Evolutionary conservation across 2,113 vertebrate genomes (phyloP), one percentile per base, ranked within the genome.

Genomic region (Hemiprocne comata): DNA sequence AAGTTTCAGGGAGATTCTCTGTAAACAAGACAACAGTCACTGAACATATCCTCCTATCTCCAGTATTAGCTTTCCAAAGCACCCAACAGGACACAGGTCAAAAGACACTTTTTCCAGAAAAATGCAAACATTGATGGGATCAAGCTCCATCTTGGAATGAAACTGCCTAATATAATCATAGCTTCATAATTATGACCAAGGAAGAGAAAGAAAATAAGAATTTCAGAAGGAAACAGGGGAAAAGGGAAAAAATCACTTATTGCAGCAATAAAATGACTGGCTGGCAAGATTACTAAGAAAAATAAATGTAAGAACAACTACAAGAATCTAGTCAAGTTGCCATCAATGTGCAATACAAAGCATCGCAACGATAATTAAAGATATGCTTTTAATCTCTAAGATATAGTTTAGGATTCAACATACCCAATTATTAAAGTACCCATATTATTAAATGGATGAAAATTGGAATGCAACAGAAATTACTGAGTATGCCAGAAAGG

Each of bases 81-180:
- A 66, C 0, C 0, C 1, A 4, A 17, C 1, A 0, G 9, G 23
- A 72, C 34, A 42, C 16, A 11, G 1, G 0, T 57, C 10, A 40
- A 48, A 44, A 64, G 7, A 46, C 3, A 8, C 21, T 29, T 77
- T 70, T 53, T 67, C 58, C 17, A 17, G 42, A 67, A 55, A 24
- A 73, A 64, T 2, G 9, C 3, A 85, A 74, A 34, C 4, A 13
- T 2, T 51, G 17, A 23, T 24, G 13, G 38, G n/a, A 69, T 73
- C 29, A 36, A 58, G 36, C 38, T 77, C 28, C 4, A 6, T 20
- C n/a, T n/a, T 79, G 36, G 40, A 82, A 33, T 53, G 26, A 76
- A 94, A 71, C 20, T 38, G 17, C 11, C 46, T 69, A 7, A 71
- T 24, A 50, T 58, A 77, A 58, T 62, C 12, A 34, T 16, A 38